These are phyloP conservation scores for Paratilapia polleni DNA, from an alignment of 2,113 vertebrate genomes.

Conservation along the genomic window DNA sequence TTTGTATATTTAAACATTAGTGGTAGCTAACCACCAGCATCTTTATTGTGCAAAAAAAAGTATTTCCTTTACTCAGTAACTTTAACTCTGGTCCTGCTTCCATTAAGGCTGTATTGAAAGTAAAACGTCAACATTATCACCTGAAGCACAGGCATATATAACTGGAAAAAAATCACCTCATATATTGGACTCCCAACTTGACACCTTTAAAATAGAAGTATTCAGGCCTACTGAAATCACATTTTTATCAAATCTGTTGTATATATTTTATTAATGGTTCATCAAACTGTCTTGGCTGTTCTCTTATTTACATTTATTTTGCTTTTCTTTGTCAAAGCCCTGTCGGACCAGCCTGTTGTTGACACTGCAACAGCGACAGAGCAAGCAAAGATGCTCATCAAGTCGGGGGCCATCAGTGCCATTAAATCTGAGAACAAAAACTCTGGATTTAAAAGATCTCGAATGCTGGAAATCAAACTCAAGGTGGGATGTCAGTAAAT, in stretches of 20 bases:
- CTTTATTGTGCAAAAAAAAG: neutral
- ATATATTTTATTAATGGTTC: neutral
- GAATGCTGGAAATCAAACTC: slow-evolving; percentile 90
- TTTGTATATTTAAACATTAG: neutral
- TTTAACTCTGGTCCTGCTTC: neutral
- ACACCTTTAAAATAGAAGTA: neutral
- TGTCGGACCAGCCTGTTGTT: slow-evolving; percentile 91
- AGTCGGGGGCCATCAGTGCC: slow-evolving; percentile 92
- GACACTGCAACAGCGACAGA: slow-evolving; percentile 92
- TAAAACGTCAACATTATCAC: neutral
- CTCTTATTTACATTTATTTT: neutral
- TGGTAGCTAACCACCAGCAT: neutral
- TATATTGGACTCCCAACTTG: neutral
- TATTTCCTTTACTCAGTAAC: neutral
- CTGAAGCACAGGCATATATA: neutral
- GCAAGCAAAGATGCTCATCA: slow-evolving; percentile 94
- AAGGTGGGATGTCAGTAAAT: slow-evolving; percentile 78
- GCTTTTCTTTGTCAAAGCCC: slow-evolving; percentile 70
- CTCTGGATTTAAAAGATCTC: slow-evolving; percentile 92
- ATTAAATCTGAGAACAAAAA: slow-evolving; percentile 95
- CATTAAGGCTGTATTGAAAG: neutral
- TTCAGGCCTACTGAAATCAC: too few species aligned
- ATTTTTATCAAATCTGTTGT: accelerated
- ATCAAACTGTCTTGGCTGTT: neutral
- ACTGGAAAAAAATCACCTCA: neutral